Base-by-base conservation (phyloP, 1,140 invertebrate genomes). In the Nephila pilipes region DNA sequence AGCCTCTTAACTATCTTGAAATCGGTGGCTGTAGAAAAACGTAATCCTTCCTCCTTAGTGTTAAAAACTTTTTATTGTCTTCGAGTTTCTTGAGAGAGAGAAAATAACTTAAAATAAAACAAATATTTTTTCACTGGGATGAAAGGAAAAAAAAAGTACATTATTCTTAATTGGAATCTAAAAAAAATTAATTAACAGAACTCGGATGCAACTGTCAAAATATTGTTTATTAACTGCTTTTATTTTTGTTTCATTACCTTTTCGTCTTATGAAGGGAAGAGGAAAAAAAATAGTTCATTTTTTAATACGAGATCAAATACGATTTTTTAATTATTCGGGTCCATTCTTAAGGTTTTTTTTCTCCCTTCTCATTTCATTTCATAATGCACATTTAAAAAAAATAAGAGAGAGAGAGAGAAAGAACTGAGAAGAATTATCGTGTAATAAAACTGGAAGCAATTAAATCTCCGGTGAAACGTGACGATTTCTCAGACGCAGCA, bases 111-210 rank as follows among this genome's bases (percentile, higher is more conserved):
- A 32, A n/a, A 58, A 87, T 22, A 87, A 87, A 87, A 87, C 32
- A 65, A 38, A 87, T 32, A 87, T 32, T 87, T 58, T 46, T 58
- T 63, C 29, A 87, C 58, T 46, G 46, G 46, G 46, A 46, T 46
- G 6, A 10, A 46, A 46, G 12, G 5, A 46, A 46, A 46, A 46
- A 75, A 90, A 58, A 83, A 58, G 32, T 29, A 36, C 65, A 81
- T 81, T 79, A 81, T 83, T 81, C 75, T 90, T 90, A 90, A 90
- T 90, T 90, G 89, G 79, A 90, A 90, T 65, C 25, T n/a, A 81
- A 81, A 90, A 89, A 89, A 90, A 81, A 90, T 90, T 90, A 90
- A 90, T 90, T 90, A 90, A 90, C 75, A 75, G 18, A 20, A 38
- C 89, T 90, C 54, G 14, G 65, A 79, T 63, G 79, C 57, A 60